Percentiles rank a stretch among this genome's conserved stretches.
phyloP scores from a whole-genome alignment of 2,113 vertebrate species.

The Malurus cyaneus region DNA sequence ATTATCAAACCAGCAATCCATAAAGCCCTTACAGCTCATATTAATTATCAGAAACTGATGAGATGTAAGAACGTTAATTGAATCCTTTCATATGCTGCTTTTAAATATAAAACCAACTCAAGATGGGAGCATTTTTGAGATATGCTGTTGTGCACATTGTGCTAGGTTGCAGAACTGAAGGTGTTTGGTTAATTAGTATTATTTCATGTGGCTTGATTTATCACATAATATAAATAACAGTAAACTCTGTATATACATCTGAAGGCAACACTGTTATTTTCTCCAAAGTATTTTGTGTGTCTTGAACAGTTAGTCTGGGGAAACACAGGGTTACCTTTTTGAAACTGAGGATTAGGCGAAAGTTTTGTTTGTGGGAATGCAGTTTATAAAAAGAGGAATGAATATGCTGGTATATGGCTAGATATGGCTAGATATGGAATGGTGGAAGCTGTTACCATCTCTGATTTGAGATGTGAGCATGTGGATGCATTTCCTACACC shows the following conservation, averaged over 20 bases:
- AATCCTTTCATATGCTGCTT: conserved; percentile 33
- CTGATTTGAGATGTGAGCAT: neutral
- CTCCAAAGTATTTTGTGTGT: neutral
- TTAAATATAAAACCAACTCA: neutral
- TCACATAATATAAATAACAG: neutral
- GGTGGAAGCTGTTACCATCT: neutral
- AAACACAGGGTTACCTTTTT: neutral
- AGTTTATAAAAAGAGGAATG: neutral
- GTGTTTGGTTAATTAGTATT: neutral
- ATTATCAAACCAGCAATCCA: conserved; percentile 58
- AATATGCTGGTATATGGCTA: neutral
- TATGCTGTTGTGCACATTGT: neutral
- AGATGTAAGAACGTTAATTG: conserved; percentile 2
- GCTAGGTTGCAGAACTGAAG: neutral
- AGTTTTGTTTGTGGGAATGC: neutral
- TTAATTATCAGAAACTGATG: conserved; percentile 63
- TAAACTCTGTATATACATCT: neutral
- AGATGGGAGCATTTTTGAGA: neutral
- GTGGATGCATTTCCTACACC: neutral
- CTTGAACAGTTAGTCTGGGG: neutral
- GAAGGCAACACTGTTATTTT: neutral
- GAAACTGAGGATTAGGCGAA: neutral
- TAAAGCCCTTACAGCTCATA: conserved; percentile 53
- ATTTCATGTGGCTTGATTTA: neutral
- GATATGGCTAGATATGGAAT: neutral